A percentile compares a stretch with the other conserved stretches of the same genome.
phyloP scores from a whole-genome alignment of 2,888 invertebrate genomes.

The Patella ulyssiponensis region DNA sequence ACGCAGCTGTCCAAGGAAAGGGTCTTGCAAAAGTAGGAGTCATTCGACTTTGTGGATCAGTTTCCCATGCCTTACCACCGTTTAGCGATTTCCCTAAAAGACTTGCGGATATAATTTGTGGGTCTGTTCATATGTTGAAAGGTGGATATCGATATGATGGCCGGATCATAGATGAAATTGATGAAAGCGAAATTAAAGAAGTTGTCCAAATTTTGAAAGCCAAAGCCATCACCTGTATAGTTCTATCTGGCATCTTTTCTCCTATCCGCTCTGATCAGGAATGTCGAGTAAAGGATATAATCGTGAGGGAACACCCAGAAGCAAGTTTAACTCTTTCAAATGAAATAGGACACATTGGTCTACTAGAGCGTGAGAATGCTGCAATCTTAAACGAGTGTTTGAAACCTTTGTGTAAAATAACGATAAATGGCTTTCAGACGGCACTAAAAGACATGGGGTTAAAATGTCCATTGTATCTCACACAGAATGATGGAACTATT shows the following conservation, averaged over 20 bases:
- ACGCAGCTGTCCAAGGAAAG: constrained; percentile 65
- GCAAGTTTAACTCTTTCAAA: constrained; percentile 61
- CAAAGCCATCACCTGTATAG: constrained; percentile 52
- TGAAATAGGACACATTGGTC: constrained; percentile 62
- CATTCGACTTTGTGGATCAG: constrained; percentile 63
- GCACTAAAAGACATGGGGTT: constrained; percentile 54
- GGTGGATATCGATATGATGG: constrained; percentile 67
- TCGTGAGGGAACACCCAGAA: constrained; percentile 47
- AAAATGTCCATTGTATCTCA: constrained; percentile 63
- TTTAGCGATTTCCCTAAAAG: constrained; percentile 61
- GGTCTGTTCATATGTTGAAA: constrained; percentile 46
- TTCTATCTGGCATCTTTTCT: constrained; percentile 64
- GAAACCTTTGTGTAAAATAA: constrained; percentile 57
- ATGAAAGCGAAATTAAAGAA: constrained; percentile 50
- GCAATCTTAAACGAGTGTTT: constrained; percentile 67
- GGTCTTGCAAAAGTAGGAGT: constrained; percentile 58
- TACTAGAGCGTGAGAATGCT: constrained; percentile 68
- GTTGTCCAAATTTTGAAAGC: constrained; percentile 40
- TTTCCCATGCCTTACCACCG: constrained; percentile 58
- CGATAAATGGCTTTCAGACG: constrained; percentile 53
- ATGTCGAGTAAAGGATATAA: constrained; percentile 42
- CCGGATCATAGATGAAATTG: constrained; percentile 47
- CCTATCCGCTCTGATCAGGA: constrained; percentile 60
- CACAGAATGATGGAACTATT: constrained; percentile 69
- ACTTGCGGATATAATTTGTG: constrained; percentile 46